Conservation (phyloP, 1,140 invertebrate genomes). For the Bombyx mandarina region DNA sequence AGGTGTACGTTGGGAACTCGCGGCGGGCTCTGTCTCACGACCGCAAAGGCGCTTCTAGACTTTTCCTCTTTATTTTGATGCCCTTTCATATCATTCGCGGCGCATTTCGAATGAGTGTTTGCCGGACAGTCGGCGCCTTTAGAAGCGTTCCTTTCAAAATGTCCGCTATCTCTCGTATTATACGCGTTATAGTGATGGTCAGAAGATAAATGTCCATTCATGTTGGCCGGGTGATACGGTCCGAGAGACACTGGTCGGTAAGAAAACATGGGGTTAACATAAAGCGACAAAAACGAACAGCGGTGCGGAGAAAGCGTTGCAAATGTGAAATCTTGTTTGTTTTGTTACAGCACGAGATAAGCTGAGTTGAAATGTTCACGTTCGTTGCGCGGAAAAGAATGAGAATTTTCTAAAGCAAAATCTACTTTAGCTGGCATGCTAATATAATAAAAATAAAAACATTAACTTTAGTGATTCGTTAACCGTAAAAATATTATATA, state of each 20-base stretch:
- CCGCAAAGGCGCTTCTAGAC: conserved; percentile 65
- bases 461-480: too few relatives aligned
- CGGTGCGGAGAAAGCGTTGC: conserved; percentile 34
- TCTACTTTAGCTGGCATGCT: too few relatives aligned
- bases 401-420: too few relatives aligned
- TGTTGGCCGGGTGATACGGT: conserved; percentile 57
- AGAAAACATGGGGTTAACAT: conserved; percentile 52
- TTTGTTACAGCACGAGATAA: conserved; percentile 9
- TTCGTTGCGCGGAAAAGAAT: too few relatives aligned
- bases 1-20: conserved; percentile 73
- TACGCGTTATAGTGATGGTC: conserved; percentile 75
- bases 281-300: conserved; percentile 43
- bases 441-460: too few relatives aligned
- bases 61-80: conserved; percentile 49
- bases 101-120: conserved; percentile 63
- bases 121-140: conserved; percentile 49
- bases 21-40: conserved; percentile 60
- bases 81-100: conserved; percentile 45
- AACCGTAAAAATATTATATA: too few relatives aligned
- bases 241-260: conserved; percentile 57
- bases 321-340: conserved; percentile 33
- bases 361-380: too few relatives aligned
- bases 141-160: conserved; percentile 63
- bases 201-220: conserved; percentile 55
- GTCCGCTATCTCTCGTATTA: conserved; percentile 61